phyloP scores from a whole-genome alignment of 2,888 invertebrate species.

The Metalampra italica region DNA sequence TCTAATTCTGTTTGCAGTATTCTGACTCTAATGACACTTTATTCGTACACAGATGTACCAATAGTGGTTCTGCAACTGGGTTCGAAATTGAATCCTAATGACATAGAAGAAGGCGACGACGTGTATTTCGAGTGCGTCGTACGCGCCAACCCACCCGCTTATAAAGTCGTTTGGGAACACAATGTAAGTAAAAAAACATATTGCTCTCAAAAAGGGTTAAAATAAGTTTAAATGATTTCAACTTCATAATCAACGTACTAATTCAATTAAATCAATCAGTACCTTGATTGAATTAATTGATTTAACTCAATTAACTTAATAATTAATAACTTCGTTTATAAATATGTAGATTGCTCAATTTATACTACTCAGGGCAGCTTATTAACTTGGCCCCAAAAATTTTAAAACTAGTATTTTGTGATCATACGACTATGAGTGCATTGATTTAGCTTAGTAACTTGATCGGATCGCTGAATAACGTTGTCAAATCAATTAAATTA shows the following conservation, averaged over 20 bases:
- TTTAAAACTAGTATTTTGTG: too few relatives aligned
- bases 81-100: constrained; percentile 65
- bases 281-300: too few relatives aligned
- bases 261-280: too few relatives aligned
- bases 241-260: neutral
- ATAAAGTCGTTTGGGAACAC: constrained; percentile 75
- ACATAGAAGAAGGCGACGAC: constrained; percentile 72
- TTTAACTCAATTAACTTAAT: too few relatives aligned
- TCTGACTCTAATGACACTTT: neutral
- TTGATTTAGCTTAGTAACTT: too few relatives aligned
- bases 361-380: too few relatives aligned
- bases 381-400: too few relatives aligned
- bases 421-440: too few relatives aligned
- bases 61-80: constrained; percentile 63
- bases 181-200: constrained; percentile 51
- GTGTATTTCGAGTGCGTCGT: constrained; percentile 72
- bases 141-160: constrained; percentile 71
- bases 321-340: too few relatives aligned
- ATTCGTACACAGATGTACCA: constrained; percentile 49
- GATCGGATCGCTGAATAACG: too few relatives aligned
- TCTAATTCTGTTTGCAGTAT: neutral
- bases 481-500: too few relatives aligned
- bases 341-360: too few relatives aligned
- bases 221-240: neutral
- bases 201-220: neutral